Conservation (phyloP, 2,797 vertebrate species). For the Parauchenoglanis punctatus region DNA sequence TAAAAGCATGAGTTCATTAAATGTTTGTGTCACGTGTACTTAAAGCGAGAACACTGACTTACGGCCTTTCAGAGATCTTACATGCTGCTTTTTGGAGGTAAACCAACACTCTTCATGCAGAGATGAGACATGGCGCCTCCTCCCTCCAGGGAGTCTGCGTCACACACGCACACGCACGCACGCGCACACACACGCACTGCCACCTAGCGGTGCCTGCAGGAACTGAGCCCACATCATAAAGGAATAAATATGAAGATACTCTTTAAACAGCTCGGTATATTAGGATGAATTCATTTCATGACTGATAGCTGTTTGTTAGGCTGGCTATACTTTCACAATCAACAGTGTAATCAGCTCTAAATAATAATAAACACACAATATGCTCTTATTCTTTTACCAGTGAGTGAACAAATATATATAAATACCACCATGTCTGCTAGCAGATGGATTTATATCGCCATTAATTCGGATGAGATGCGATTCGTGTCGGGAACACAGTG, state of each 20-base stretch:
- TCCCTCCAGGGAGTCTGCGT: background rate
- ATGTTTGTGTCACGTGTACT: slow-evolving; percentile 69
- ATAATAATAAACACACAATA: background rate
- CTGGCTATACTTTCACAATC: background rate
- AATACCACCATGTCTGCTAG: background rate
- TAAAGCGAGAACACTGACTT: slow-evolving; percentile 26
- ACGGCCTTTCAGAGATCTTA: background rate
- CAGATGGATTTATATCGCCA: background rate
- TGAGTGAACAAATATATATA: background rate
- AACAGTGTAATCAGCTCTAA: background rate
- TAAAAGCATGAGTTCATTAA: slow-evolving; percentile 90
- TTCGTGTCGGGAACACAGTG: background rate
- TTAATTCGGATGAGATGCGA: no score
- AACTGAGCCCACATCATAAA: background rate
- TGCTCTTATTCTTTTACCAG: background rate
- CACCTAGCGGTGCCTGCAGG: background rate
- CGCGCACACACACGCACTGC: background rate
- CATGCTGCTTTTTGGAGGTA: background rate
- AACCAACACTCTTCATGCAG: background rate
- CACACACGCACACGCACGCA: background rate
- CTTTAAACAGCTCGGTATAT: background rate
- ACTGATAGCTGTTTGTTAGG: background rate
- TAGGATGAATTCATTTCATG: background rate
- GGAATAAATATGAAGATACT: background rate
- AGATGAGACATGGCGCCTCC: background rate